Evolutionary conservation across 2,888 invertebrate species (phyloP), one percentile per base, ranked within the genome.

Genomic region (Cantharis nigra): DNA sequence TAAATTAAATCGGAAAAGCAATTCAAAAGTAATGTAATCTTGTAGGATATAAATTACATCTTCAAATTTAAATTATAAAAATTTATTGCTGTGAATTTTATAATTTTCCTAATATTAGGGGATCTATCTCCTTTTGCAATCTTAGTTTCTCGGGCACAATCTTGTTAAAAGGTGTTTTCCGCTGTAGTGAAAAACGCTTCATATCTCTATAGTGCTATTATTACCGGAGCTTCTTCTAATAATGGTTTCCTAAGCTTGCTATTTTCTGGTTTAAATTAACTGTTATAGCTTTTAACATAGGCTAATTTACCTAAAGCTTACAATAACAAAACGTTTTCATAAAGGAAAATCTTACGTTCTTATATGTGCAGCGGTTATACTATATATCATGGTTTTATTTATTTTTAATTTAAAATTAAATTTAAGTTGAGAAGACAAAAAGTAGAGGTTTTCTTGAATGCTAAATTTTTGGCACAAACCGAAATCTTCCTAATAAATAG

Each of bases 221-320:
- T 75, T 78, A 72, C 69, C 67, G 69, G 72, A 78, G 72, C 69
- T 74, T 78, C 75, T 77, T 74, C 74, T 74, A 74, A 77, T 77
- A 77, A 77, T 73, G 74, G 71, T 77, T 77, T 78, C 72, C 78
- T 78, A 75, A 78, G 78, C 78, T 78, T 63, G 63, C 77, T 71
- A 77, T 78, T 71, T 78, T 78, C 75, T 67, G 63, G 72, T 62
- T 71, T 70, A 69, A 72, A 74, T 74, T 75, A 78, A 67, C 71
- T 63, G 74, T 78, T 78, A 78, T 70, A 67, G 71, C 74, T 70
- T 70, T 71, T 74, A 77, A 74, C 69, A 63, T 73, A 77, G 74
- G 70, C 77, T 77, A 77, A 74, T 77, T 77, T 74, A 70, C 70
- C 73, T 69, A 49, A 70, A 73, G 72, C 72, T 65, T 26, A 65